Evolutionary conservation across 2,113 vertebrate genomes (phyloP).

Genomic region (Acrocephalus kingi): DNA sequence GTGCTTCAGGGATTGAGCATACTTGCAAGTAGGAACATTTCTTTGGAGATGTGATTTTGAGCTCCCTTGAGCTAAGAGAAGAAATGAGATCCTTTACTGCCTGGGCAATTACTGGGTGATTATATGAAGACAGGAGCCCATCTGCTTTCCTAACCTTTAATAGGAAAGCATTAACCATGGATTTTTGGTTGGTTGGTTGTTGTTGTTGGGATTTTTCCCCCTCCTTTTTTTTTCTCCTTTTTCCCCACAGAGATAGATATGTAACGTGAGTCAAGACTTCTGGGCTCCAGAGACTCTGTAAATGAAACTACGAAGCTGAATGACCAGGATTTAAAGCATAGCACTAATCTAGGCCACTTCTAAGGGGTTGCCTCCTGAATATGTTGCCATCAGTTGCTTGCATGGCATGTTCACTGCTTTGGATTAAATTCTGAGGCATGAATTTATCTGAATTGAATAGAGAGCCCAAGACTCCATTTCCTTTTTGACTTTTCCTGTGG

Average conservation of each 20-base stretch:
- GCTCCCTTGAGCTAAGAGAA: background rate
- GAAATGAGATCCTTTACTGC: background rate
- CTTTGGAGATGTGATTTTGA: background rate
- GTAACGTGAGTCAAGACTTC: background rate
- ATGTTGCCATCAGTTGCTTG: background rate
- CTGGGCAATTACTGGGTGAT: background rate
- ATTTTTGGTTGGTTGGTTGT: background rate
- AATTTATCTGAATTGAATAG: background rate
- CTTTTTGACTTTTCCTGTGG: background rate
- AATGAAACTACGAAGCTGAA: background rate
- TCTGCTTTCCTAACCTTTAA: background rate
- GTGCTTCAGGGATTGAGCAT: background rate
- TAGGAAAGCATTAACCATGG: background rate
- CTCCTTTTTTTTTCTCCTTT: background rate
- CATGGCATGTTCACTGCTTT: background rate
- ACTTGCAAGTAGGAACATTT: background rate
- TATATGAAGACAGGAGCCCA: background rate
- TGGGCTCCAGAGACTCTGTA: background rate
- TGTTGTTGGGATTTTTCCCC: background rate
- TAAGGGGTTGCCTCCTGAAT: background rate
- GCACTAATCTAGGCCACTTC: background rate
- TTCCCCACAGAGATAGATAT: fast-evolving
- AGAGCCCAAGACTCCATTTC: background rate
- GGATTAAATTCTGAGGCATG: background rate
- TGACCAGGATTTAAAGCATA: background rate